phyloP scores from a whole-genome alignment of 1,140 invertebrate genomes.

The Trachymyrmex septentrionalis region DNA sequence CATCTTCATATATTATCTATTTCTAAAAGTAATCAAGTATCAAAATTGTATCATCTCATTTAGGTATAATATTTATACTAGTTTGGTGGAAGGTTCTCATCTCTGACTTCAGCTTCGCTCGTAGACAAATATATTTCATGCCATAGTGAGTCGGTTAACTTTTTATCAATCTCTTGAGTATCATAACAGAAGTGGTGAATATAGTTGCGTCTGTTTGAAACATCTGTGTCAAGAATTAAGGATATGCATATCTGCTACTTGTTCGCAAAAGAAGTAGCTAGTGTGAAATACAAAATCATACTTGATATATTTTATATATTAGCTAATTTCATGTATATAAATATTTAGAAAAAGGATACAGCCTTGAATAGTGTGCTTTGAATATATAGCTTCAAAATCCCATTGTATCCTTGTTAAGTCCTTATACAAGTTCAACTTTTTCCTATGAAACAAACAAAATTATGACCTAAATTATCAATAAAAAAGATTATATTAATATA shows the following conservation, averaged over 20 bases:
- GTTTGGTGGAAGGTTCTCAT: conserved; percentile 3
- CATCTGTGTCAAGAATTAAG: conserved; percentile 56
- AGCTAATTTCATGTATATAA: not conserved
- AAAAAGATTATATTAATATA: not conserved
- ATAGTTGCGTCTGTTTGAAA: conserved; percentile 44
- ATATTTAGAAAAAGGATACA: conserved; percentile 66
- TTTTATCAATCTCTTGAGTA: conserved; percentile 15
- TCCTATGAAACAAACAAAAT: conserved; percentile 54
- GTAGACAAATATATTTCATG: conserved; percentile 60
- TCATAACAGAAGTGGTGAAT: conserved; percentile 62
- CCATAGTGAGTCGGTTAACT: conserved; percentile 57
- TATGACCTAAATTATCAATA: not conserved
- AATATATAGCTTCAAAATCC: conserved; percentile 43
- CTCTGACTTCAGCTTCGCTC: not conserved
- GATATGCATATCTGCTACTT: not conserved
- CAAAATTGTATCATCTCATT: not conserved
- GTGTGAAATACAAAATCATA: not conserved
- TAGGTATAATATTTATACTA: not conserved
- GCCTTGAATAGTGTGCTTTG: conserved; percentile 40
- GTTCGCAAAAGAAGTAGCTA: not conserved
- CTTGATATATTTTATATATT: not conserved
- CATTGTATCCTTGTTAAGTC: conserved; percentile 61
- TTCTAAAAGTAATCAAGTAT: not conserved
- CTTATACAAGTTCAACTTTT: conserved; percentile 61
- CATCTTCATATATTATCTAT: not conserved